phyloP scores from a whole-genome alignment of 2,113 vertebrate species.

The Leuciscus idus region DNA sequence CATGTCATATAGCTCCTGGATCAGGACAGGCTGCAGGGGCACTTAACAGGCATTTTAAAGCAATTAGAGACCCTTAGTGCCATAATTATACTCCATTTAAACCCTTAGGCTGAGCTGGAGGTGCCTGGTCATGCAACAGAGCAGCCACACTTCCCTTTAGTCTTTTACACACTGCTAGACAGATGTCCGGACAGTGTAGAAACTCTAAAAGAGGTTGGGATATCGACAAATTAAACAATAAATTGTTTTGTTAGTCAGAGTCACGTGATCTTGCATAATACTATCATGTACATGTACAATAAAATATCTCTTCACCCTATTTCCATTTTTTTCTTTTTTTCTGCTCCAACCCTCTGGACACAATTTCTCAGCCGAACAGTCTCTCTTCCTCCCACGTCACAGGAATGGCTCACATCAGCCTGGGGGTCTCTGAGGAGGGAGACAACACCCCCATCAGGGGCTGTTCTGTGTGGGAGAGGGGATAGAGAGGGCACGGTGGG shows the following conservation, averaged over 20 bases:
- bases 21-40: not conserved
- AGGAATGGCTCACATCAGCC: slow-evolving; percentile 32
- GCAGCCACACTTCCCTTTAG: slow-evolving; percentile 17
- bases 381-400: slow-evolving; percentile 6
- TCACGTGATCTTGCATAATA: not conserved
- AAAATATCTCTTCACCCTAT: not conserved
- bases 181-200: not conserved
- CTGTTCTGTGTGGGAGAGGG: slow-evolving; percentile 20
- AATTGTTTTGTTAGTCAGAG: not conserved
- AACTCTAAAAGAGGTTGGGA: not conserved
- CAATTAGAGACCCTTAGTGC: slow-evolving; percentile 13
- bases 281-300: not conserved
- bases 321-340: not conserved
- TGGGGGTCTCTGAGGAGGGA: slow-evolving; percentile 5
- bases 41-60: not conserved
- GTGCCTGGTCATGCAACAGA: slow-evolving; percentile 13
- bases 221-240: not conserved
- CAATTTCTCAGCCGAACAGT: not conserved
- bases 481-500: slow-evolving; percentile 2
- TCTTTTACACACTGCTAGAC: not conserved
- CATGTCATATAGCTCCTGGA: not conserved
- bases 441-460: slow-evolving; percentile 1
- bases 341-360: not conserved
- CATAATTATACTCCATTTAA: slow-evolving; percentile 22
- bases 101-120: not conserved